Conservation (phyloP, 2,888 invertebrate genomes). For the Fragum sueziense region DNA sequence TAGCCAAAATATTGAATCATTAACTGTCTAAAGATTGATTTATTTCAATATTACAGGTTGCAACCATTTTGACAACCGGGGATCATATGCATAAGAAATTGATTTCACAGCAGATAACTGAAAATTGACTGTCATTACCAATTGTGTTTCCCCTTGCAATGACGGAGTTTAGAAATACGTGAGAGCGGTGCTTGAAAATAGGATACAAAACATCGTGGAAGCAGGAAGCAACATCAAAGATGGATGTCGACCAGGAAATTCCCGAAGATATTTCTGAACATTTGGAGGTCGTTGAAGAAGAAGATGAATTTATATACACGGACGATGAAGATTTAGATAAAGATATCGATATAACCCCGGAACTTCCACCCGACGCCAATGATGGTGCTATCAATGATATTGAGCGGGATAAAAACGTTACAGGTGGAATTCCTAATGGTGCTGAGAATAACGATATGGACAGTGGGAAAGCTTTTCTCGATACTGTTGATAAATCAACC, state of each 20-base stretch:
- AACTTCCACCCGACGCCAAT: background rate
- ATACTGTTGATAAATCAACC: conserved; percentile 22
- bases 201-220: no score
- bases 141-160: no score
- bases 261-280: background rate
- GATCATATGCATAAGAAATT: background rate
- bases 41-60: background rate
- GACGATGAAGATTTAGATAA: conserved; percentile 15
- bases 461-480: background rate
- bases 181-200: no score
- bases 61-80: background rate
- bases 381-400: background rate
- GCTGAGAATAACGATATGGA: background rate
- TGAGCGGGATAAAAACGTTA: background rate
- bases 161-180: no score
- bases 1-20: no score
- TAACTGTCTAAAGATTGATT: background rate
- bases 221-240: no score
- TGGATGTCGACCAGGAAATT: background rate
- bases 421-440: background rate
- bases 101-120: background rate
- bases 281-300: background rate
- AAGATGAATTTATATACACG: conserved; percentile 8
- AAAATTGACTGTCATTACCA: background rate
- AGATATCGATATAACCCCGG: conserved; percentile 12